Evolutionary conservation across 2,888 invertebrate genomes (phyloP), one percentile per base, ranked within the genome.

Genomic region (Asteroscopus sphinx): DNA sequence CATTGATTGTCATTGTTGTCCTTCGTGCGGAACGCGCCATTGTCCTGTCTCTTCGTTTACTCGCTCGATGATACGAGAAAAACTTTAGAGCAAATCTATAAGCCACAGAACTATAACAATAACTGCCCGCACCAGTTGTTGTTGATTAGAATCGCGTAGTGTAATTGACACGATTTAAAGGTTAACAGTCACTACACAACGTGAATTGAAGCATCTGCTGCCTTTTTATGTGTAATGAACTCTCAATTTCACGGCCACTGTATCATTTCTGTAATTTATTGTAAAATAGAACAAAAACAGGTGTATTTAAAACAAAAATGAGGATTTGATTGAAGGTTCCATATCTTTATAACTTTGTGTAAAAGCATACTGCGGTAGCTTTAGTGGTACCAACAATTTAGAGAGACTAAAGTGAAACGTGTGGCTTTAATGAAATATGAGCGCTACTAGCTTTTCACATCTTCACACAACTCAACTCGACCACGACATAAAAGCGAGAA

Each of bases 21-120:
- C 74, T 79, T 85, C 80, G 79, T 85, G 82, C 89, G 86, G 85
- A 89, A 91, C 89, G 82, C 64, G 61, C 60, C 68, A 76, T 76
- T 81, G 76, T 73, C 79, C 74, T 76, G 76, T 73, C 77, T 70
- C 73, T 42, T 65, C 60, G 40, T 74, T 53, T 59, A 65, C 51
- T 53, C 37, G 54, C 41, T 65, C 51, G 12, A 65, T 53, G 17
- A 48, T 64, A 68, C 45, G 35, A 61, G 66, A 74, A 64, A 60
- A 36, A 39, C 32, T 21, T 6, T 63, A 77, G 59, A 61, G 25
- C 25, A 36, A 60, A 68, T 55, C 59, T 58, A 53, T 58, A 39
- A 41, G 28, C 17, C 13, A 58, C 42, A 47, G 54, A 55, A 57
- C 45, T 47, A n/a, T n/a, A 39, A 40, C 45, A 41, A 57, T 42